These are phyloP conservation scores for Eonycteris spelaea DNA, from an alignment of 2,113 vertebrate genomes.

Conservation along the genomic window DNA sequence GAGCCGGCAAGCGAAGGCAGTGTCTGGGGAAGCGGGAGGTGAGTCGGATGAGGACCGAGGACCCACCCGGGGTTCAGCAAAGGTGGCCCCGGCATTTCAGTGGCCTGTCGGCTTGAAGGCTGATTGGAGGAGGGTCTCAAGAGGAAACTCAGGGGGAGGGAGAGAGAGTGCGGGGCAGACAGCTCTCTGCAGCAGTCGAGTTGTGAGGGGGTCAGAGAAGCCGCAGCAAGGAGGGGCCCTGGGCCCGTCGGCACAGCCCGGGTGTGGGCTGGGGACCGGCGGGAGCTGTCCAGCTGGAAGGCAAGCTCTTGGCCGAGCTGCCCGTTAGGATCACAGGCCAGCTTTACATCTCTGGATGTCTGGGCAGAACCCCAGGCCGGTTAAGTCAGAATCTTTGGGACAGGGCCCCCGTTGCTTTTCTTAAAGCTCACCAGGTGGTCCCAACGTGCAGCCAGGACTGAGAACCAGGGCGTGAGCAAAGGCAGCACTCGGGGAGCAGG, in stretches of 20 bases:
- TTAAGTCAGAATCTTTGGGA: not conserved
- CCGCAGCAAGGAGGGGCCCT: no score
- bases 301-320: rapidly evolving
- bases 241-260: no score
- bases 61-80: not conserved
- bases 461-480: not conserved
- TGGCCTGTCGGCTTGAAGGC: rapidly evolving
- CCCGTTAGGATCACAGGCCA: not conserved
- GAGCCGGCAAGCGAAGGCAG: not conserved
- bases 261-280: not conserved
- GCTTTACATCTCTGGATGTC: not conserved
- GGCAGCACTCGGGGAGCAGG: rapidly evolving
- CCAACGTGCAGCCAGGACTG: not conserved
- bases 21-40: not conserved
- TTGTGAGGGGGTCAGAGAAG: not conserved
- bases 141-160: not conserved
- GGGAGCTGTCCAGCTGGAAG: not conserved
- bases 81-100: not conserved
- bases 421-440: not conserved
- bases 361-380: not conserved
- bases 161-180: rapidly evolving
- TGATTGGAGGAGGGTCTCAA: no score
- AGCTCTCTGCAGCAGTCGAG: no score
- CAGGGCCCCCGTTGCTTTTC: not conserved
- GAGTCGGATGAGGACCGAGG: no score